Base-by-base conservation (phyloP, 2,888 invertebrate species). In the Brachyopa scutellaris region DNA sequence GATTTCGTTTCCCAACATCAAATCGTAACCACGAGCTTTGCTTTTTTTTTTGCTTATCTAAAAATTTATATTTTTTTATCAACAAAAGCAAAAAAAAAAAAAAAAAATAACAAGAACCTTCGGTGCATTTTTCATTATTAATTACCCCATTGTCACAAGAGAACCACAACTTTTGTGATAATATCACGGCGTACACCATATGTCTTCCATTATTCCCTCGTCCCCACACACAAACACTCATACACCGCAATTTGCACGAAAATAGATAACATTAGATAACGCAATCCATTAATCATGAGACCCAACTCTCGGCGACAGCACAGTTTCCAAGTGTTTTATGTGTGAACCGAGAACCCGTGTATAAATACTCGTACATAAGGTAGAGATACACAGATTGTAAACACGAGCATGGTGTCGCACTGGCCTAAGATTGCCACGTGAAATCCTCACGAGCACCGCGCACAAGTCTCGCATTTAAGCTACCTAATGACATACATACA, bases 231-330 rank as follows among this genome's bases (percentile, higher is more conserved):
- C 26, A 26, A 6, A 26, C 64, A 72, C 57, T 49, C 26, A 26
- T 3, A 26, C 40, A 42, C 40, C 62, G 49, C 59, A 47, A 51
- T 45, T 53, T 61, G 45, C 74, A 74, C 73, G 67, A 73, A 79
- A 79, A 79, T 74, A 79, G 73, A 79, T 78, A 72, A 53, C 45
- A 59, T 67, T 74, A 67, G 74, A 79, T 79, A 79, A 61, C 40
- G 47, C 61, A 67, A 74, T 67, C 47, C 66, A 79, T 74, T 74
- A 79, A 67, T 79, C 66, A 79, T 73, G 66, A 33, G 55, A 67
- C 53, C 26, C 26, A 38, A 59, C 51, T 67, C 61, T 51, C 38
- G 33, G 36, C 33, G 53, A 47, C 47, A 47, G 33, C 36, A 13
- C 19, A 49, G 7, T 31, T 64, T 61, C 26, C 42, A 17, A 38